Base-by-base conservation (phyloP, 2,888 invertebrate genomes). In the Rhagonycha lutea region DNA sequence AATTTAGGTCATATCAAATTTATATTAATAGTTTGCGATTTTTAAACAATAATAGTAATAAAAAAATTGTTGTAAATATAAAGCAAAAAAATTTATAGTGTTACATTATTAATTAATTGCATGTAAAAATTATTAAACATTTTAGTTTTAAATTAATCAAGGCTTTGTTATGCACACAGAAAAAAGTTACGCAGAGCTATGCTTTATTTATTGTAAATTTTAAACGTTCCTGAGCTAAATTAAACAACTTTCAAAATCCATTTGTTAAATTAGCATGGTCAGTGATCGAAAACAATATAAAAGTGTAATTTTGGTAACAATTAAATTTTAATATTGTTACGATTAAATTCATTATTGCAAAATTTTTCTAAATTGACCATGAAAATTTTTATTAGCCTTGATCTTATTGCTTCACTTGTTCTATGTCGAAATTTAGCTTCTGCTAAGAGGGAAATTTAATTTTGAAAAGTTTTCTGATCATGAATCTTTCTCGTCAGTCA, bases 211-310 rank as follows among this genome's bases (percentile, higher is more conserved):
- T 65, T 65, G 3, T 65, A 62, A 62, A 65, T 24, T 65, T 24
- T 24, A 65, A 65, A 26, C 24, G 61, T 24, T 26, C 70, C 61
- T 70, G 70, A 70, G 28, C 70, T 62, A 61, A 70, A 61, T 70
- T 70, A 70, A 70, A 70, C 70, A 61, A 70, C 70, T 70, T 70
- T 70, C 70, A 70, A 70, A 70, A 70, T 14, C 14, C 61, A 70
- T 70, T 61, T 70, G 61, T 70, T 61, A 29, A 24, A 70, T 70
- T 62, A 70, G 28, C 70, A 70, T 28, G 70, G 61, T 61, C 70
- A 70, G 14, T 61, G 61, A 24, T 24, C 24, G 61, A 28, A 14
- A 70, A 61, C 61, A 70, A 70, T 61, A 62, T 26, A 14, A 70
- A 61, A 69, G 28, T 61, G 23, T 23, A 70, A 18, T 24, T 61